Conservation (phyloP, 2,113 vertebrate genomes). For the Romanogobio albipinnatus region DNA sequence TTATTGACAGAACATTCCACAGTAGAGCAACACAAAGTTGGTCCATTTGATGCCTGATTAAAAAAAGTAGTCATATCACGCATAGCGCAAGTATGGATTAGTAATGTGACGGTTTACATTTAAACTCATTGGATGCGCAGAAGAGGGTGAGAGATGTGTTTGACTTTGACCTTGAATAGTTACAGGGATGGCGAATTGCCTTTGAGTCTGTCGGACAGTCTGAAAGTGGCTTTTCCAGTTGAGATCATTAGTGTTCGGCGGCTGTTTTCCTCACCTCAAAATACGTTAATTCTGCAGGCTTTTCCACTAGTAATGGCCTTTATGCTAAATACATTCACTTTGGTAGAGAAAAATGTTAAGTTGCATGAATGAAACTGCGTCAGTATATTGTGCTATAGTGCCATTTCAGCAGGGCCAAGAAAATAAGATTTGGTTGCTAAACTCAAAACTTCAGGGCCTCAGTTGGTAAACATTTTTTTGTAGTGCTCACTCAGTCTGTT, state of each 20-base stretch:
- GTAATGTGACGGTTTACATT: neutral
- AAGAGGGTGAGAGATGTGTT: neutral
- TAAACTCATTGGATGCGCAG: neutral
- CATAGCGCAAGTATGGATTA: neutral
- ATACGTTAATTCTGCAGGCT: slow-evolving; percentile 7
- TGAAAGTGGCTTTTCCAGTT: slow-evolving; percentile 32
- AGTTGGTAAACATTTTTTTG: neutral
- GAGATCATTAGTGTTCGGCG: slow-evolving; percentile 28
- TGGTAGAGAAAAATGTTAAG: neutral
- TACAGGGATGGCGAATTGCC: slow-evolving; percentile 17
- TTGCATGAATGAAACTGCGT: neutral
- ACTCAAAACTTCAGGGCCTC: neutral
- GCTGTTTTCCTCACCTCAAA: neutral
- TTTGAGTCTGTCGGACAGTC: neutral
- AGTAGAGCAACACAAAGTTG: slow-evolving; percentile 10
- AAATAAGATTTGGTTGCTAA: neutral
- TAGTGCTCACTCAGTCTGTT: neutral
- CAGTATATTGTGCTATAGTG: neutral
- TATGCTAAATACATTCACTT: slow-evolving; percentile 21
- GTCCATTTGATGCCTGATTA: slow-evolving; percentile 7
- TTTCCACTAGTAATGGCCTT: neutral
- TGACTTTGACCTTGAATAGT: neutral
- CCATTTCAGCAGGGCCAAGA: neutral
- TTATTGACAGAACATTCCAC: slow-evolving; percentile 9
- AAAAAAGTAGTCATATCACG: neutral